Base-by-base conservation (phyloP, 1,140 invertebrate genomes). In the Zaprionus africanus region DNA sequence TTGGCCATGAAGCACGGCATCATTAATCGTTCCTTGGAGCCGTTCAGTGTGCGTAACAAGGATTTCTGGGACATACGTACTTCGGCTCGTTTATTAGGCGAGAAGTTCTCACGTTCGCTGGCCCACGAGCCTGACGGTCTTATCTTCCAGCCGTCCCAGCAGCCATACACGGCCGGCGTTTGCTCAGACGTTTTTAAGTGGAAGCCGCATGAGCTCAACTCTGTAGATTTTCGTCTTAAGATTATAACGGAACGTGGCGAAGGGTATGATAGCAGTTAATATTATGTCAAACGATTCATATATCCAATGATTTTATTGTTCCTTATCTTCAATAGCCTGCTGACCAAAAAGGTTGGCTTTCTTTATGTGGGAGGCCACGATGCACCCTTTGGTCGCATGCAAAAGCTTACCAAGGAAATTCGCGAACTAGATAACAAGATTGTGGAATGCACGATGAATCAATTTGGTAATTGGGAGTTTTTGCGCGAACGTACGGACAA, bases 401-500 rank as follows among this genome's bases (percentile, higher is more conserved):
- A 99, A 90, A 97, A 96, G 92, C 93, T 96, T 5, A 95, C 94
- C 0, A 98, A 97, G 93, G 94, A 94, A 1, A 85, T 99, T 1
- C 96, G 96, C 76, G 94, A 97, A 56, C 93, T 98, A 43, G 94
- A 99, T 93, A 96, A 97, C 78, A 99, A 99, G 93, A 99, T 99
- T 54, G 96, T 99, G 43, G 99, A 99, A 94, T 99, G 99, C 93
- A 97, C 96, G 84, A 96, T 93, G 81, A 91, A 91, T 62, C 95
- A 96, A 38, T 94, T 95, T 53, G 93, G 94, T 34, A 92, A 95
- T 70, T 99, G 99, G 99, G 94, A 96, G 51, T 99, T 99, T 91
- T 98, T 99, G 97, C 95, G 99, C 59, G 97, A 99, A 93, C 94
- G 99, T 86, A 99, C 97, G 0, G 99, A 99, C 93, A 99, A 99